These are phyloP conservation scores for Parnassius apollo DNA, from an alignment of 2,888 invertebrate genomes.

Conservation along the genomic window DNA sequence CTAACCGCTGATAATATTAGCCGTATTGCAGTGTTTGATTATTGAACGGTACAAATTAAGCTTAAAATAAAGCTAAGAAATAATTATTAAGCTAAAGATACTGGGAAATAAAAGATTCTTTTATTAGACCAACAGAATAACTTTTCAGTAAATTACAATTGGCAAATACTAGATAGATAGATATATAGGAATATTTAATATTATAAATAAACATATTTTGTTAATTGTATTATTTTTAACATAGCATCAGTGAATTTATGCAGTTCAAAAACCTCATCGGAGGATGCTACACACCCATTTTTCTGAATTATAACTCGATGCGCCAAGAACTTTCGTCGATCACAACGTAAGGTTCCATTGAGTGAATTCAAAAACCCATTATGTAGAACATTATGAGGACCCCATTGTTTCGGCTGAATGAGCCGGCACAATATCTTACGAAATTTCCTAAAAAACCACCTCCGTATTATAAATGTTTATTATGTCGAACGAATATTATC, in stretches of 20 bases:
- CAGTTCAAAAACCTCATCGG: constrained; percentile 31
- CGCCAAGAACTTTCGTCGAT: constrained; percentile 68
- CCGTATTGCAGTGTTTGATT: constrained; percentile 19
- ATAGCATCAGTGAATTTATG: constrained; percentile 28
- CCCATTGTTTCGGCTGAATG: constrained; percentile 77
- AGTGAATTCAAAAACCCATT: constrained; percentile 74
- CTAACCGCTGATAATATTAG: constrained; percentile 35
- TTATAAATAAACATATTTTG: constrained; percentile 1
- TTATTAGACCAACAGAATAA: no score
- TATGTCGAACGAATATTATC: constrained; percentile 55
- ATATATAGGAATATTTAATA: no score
- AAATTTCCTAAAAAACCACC: constrained; percentile 76
- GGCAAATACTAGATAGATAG: no score
- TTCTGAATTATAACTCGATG: constrained; percentile 61
- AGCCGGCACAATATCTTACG: constrained; percentile 76
- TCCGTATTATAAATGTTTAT: constrained; percentile 72
- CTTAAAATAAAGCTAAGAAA: no score
- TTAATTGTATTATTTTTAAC: constrained; percentile 12
- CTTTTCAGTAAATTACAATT: no score
- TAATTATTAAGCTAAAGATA: no score
- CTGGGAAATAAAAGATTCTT: no score
- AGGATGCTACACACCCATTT: constrained; percentile 67
- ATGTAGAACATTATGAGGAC: constrained; percentile 70
- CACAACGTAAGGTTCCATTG: constrained; percentile 67
- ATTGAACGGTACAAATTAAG: no score